A percentile compares a stretch with the other conserved stretches of the same genome.
phyloP scores from a whole-genome alignment of 2,797 vertebrate genomes.

The Aulostomus chinensis region DNA sequence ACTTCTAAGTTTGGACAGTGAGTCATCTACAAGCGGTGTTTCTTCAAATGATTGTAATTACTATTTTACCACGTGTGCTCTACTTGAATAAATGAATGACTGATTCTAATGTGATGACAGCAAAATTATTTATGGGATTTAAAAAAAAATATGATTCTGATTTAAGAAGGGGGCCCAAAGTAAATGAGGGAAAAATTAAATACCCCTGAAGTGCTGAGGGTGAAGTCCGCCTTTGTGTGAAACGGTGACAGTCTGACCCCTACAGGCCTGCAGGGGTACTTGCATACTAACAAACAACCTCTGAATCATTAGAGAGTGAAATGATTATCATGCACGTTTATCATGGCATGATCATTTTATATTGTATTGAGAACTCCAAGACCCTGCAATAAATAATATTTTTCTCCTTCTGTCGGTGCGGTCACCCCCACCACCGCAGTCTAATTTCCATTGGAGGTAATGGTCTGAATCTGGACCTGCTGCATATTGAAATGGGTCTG shows the following conservation, averaged over 20 bases:
- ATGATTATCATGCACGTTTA: background rate
- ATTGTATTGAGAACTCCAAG: too few species aligned
- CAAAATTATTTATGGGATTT: too few species aligned
- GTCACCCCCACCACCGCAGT: constrained; percentile 12
- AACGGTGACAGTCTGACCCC: constrained; percentile 63
- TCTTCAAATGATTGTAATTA: too few species aligned
- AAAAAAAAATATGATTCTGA: too few species aligned
- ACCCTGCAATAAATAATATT: constrained; percentile 8
- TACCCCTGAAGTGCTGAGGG: too few species aligned
- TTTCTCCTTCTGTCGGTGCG: constrained; percentile 18
- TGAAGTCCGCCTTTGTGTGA: constrained; percentile 11
- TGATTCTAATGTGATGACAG: too few species aligned
- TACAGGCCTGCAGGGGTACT: constrained; percentile 55
- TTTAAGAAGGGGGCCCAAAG: too few species aligned
- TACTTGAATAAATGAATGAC: too few species aligned
- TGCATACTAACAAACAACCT: constrained; percentile 3
- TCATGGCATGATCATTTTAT: background rate
- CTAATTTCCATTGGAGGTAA: constrained; percentile 46
- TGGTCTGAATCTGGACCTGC: constrained; percentile 49
- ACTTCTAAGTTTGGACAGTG: too few species aligned
- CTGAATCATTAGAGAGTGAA: background rate
- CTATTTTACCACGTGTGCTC: too few species aligned
- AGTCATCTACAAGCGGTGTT: too few species aligned
- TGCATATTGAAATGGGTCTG: constrained; percentile 38
- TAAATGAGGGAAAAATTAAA: too few species aligned